A percentile compares a stretch with the other conserved stretches of the same genome.
These are phyloP conservation scores for Pammene aurita DNA, from an alignment of 2,888 invertebrate species.

Conservation along the genomic window DNA sequence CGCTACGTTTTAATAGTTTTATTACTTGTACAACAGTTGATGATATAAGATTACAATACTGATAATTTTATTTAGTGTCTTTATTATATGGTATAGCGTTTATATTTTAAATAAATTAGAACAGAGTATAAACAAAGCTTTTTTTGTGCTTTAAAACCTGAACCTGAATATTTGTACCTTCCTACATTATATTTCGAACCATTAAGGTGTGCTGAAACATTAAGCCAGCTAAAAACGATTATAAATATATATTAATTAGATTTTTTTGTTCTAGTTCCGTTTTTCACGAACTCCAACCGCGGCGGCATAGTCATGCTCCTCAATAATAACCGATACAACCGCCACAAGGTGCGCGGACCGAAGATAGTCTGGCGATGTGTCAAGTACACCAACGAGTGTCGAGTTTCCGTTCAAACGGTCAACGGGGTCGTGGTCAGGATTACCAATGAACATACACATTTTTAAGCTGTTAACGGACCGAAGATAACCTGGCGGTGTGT, in stretches of 20 bases:
- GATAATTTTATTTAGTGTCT: no score
- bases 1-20: no score
- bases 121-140: no score
- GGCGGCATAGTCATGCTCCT: conserved; percentile 34
- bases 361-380: conserved; percentile 46
- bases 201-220: no score
- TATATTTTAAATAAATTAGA: no score
- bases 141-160: neutral
- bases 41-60: no score
- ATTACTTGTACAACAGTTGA: no score
- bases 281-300: conserved; percentile 18
- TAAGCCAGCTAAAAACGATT: neutral
- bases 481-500: conserved; percentile 45
- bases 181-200: neutral
- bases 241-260: neutral
- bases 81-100: no score
- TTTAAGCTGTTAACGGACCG: conserved; percentile 37
- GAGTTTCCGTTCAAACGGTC: conserved; percentile 27
- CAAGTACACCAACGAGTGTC: conserved; percentile 23
- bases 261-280: conserved; percentile 12
- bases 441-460: neutral
- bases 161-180: neutral
- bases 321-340: conserved; percentile 44
- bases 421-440: conserved; percentile 16
- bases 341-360: conserved; percentile 35